phyloP scores from a whole-genome alignment of 2,113 vertebrate species.

The Indicator indicator region DNA sequence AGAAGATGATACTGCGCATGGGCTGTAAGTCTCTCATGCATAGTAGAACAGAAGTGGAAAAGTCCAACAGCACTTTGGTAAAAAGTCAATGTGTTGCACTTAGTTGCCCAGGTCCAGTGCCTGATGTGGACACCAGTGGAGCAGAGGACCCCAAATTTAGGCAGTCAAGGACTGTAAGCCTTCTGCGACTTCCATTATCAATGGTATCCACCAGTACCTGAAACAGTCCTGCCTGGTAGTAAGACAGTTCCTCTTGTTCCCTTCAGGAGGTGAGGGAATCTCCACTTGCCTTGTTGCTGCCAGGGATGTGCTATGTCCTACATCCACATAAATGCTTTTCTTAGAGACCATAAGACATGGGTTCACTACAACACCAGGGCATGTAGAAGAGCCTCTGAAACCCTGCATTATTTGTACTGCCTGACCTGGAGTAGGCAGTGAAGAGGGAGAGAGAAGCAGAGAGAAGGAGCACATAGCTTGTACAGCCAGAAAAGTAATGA shows the following conservation, averaged over 20 bases:
- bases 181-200: neutral
- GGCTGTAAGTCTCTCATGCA: fast-evolving
- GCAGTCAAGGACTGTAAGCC: neutral
- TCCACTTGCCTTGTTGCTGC: neutral
- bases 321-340: neutral
- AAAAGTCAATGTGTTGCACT: neutral
- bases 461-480: neutral
- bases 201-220: fast-evolving
- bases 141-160: neutral
- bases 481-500: neutral
- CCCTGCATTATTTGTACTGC: neutral
- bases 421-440: fast-evolving
- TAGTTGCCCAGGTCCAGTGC: neutral
- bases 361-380: neutral
- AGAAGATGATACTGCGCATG: neutral
- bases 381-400: neutral
- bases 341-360: neutral
- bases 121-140: neutral
- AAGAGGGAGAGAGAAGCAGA: neutral
- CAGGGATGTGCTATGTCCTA: neutral
- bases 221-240: neutral
- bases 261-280: neutral
- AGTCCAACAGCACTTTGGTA: neutral
- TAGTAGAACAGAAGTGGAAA: neutral
- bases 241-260: neutral